A percentile compares a stretch with the other conserved stretches of the same genome.
Conservation (phyloP, 2,113 vertebrate species). For the Phainopepla nitens region DNA sequence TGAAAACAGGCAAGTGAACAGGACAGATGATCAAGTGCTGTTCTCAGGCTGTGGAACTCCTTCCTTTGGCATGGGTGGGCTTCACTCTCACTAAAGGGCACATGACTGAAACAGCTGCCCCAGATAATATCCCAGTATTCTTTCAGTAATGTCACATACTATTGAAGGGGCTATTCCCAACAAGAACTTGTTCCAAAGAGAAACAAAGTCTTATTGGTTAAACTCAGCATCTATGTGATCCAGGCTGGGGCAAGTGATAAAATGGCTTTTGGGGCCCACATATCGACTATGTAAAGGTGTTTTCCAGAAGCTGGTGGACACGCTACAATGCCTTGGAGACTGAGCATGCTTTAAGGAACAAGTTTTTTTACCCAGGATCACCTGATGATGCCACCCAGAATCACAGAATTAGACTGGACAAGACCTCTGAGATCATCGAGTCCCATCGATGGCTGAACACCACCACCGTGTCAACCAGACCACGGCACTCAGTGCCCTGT, state of each 20-base stretch:
- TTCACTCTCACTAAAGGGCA: neutral
- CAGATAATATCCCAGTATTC: neutral
- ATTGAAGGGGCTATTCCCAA: too few species aligned
- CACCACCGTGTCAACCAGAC: neutral
- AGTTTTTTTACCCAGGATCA: neutral
- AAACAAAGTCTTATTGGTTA: neutral
- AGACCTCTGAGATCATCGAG: neutral
- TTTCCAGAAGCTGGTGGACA: neutral
- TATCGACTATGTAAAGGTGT: fast-evolving
- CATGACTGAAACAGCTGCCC: too few species aligned
- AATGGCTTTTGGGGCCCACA: fast-evolving
- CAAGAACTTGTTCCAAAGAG: neutral
- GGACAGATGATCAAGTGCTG: neutral
- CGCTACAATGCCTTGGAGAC: fast-evolving
- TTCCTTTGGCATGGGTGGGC: neutral
- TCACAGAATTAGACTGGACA: neutral
- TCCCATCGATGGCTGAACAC: fast-evolving
- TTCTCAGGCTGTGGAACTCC: neutral
- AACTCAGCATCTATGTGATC: neutral
- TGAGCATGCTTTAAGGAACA: neutral
- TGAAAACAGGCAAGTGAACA: fast-evolving
- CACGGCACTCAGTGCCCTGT: neutral
- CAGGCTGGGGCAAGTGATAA: neutral
- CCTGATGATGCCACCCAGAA: neutral
- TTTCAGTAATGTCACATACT: neutral